phyloP scores from a whole-genome alignment of 1,140 invertebrate species.

The Drosophila ogumai region DNA sequence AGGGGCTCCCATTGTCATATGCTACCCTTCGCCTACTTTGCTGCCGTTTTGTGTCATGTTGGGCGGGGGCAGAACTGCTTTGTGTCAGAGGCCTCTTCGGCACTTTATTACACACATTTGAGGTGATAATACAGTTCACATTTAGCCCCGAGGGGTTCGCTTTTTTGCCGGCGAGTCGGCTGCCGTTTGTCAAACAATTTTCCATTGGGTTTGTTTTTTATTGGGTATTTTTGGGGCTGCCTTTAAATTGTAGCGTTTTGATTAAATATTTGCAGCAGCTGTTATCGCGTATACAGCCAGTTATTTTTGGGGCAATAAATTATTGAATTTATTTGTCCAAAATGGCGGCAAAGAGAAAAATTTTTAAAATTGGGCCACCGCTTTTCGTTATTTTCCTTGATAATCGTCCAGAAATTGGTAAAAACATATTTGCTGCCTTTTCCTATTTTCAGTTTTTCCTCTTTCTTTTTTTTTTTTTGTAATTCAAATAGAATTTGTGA shows the following conservation, averaged over 20 bases:
- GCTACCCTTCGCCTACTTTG: slow-evolving; percentile 42
- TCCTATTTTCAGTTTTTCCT: slow-evolving; percentile 12
- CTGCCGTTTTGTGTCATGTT: slow-evolving; percentile 32
- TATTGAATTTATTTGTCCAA: slow-evolving; percentile 68
- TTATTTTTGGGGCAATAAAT: slow-evolving; percentile 66
- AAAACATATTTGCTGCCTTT: slow-evolving; percentile 67
- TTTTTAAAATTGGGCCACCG: slow-evolving; percentile 25
- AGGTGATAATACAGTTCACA: slow-evolving; percentile 78
- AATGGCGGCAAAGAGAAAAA: slow-evolving; percentile 22
- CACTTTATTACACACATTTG: slow-evolving; percentile 81
- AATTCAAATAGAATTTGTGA: slow-evolving; percentile 63
- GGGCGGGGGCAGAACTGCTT: slow-evolving; percentile 31
- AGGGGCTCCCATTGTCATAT: slow-evolving; percentile 57
- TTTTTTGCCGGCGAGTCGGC: slow-evolving; percentile 18
- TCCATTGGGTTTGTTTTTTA: slow-evolving; percentile 26
- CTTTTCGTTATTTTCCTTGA: slow-evolving; percentile 51
- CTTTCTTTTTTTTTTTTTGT: slow-evolving; percentile 45
- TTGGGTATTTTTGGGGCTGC: slow-evolving; percentile 17
- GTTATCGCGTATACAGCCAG: slow-evolving; percentile 62
- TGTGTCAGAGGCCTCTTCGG: slow-evolving; percentile 60
- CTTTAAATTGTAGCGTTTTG: slow-evolving; percentile 56
- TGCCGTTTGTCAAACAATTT: slow-evolving; percentile 57
- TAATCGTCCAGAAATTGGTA: slow-evolving; percentile 77
- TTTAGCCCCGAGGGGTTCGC: slow-evolving; percentile 29
- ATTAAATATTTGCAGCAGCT: slow-evolving; percentile 77